A percentile compares a stretch with the other conserved stretches of the same genome.
phyloP scores from a whole-genome alignment of 2,797 vertebrate genomes.

The Clarias platycephalus region DNA sequence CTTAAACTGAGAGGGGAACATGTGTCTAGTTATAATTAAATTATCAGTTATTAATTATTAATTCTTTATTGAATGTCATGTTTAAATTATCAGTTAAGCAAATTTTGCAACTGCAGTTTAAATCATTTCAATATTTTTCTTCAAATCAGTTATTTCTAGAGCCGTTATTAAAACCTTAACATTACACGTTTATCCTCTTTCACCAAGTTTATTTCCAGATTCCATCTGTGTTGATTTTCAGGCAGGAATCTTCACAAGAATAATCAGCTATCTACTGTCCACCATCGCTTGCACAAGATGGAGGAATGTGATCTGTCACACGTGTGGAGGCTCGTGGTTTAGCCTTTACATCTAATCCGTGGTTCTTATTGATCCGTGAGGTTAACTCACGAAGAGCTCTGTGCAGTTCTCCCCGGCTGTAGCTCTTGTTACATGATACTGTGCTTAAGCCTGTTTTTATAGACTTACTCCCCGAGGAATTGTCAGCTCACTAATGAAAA shows the following conservation, averaged over 20 bases:
- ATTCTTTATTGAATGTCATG: too few species aligned
- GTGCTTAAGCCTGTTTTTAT: not conserved
- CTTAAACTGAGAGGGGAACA: too few species aligned
- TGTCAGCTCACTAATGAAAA: constrained; percentile 27
- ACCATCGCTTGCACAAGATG: not conserved
- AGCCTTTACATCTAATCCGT: not conserved
- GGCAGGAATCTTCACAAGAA: not conserved
- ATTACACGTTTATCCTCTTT: not conserved
- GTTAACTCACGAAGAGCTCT: not conserved
- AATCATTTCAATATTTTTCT: too few species aligned
- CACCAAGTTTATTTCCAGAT: not conserved
- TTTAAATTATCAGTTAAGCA: too few species aligned
- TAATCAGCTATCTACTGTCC: too few species aligned
- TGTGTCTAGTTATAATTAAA: too few species aligned
- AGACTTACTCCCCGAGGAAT: not conserved
- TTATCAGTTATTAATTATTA: too few species aligned
- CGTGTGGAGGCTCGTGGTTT: not conserved
- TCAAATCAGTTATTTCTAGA: not conserved
- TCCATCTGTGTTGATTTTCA: not conserved
- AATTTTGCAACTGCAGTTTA: too few species aligned
- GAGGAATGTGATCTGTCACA: not conserved
- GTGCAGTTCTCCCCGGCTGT: not conserved
- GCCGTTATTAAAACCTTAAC: not conserved
- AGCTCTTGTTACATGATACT: not conserved
- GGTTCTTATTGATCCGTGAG: constrained; percentile 7